Evolutionary conservation across 2,888 invertebrate genomes (phyloP).

Genomic region (Darwinula stevensoni): DNA sequence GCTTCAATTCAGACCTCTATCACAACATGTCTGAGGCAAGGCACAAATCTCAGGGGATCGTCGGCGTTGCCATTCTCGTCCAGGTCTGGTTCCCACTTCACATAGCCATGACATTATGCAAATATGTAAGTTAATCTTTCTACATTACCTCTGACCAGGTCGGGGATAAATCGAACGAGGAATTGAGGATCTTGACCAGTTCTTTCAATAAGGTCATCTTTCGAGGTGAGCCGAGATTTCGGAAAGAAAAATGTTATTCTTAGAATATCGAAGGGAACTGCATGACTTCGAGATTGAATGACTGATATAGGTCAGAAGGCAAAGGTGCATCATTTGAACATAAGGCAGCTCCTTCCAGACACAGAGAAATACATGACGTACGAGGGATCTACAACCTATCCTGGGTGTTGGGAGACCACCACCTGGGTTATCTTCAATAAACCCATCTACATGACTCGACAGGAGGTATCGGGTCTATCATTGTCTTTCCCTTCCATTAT

Average conservation of each 20-base stretch:
- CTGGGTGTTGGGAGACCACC: slow-evolving; percentile 91
- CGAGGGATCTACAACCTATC: slow-evolving; percentile 85
- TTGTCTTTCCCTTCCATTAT: neutral
- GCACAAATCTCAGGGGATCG: slow-evolving; percentile 83
- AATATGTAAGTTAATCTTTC: too few species aligned
- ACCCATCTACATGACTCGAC: slow-evolving; percentile 88
- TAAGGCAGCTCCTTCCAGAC: slow-evolving; percentile 61
- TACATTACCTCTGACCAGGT: slow-evolving; percentile 28
- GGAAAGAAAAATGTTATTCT: neutral
- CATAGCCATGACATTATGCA: too few species aligned
- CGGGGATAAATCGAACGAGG: slow-evolving; percentile 54
- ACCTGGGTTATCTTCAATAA: slow-evolving; percentile 95
- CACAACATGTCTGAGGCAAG: slow-evolving; percentile 82
- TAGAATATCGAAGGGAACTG: neutral
- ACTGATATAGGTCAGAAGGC: slow-evolving; percentile 38
- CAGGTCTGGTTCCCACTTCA: too few species aligned
- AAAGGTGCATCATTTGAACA: slow-evolving; percentile 52
- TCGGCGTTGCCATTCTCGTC: slow-evolving; percentile 77
- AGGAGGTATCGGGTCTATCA: slow-evolving; percentile 39
- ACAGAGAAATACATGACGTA: slow-evolving; percentile 95
- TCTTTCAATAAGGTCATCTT: slow-evolving; percentile 57
- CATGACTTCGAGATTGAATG: neutral
- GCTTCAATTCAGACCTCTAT: slow-evolving; percentile 87
- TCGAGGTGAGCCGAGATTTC: slow-evolving; percentile 32
- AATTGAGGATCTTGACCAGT: slow-evolving; percentile 54